phyloP scores from a whole-genome alignment of 2,113 vertebrate species.

The Chaenocephalus aceratus region DNA sequence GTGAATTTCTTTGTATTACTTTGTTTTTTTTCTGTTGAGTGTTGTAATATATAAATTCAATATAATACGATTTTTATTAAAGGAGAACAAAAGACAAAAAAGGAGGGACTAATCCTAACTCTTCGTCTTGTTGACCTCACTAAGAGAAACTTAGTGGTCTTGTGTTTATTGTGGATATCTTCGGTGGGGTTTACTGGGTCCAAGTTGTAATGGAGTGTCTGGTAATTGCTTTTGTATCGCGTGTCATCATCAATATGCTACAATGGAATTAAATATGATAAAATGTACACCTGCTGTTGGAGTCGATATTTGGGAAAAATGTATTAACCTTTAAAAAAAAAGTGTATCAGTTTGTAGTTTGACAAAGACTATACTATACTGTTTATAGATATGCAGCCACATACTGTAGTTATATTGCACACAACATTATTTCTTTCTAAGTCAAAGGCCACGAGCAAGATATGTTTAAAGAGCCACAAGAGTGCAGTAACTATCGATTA shows the following conservation, averaged over 20 bases:
- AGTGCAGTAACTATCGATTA: neutral
- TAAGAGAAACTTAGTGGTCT: conserved; percentile 31
- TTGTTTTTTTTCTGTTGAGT: conserved; percentile 53
- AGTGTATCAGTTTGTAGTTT: no score
- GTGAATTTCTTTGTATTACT: conserved; percentile 47
- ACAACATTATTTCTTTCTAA: neutral
- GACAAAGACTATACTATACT: neutral
- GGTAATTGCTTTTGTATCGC: conserved; percentile 83
- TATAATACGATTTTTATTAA: conserved; percentile 67
- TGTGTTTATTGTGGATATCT: conserved; percentile 27
- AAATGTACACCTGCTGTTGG: conserved; percentile 71
- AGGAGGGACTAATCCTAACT: conserved; percentile 27
- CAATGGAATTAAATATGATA: conserved; percentile 84
- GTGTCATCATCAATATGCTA: conserved; percentile 87
- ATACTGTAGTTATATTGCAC: neutral
- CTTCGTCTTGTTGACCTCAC: conserved; percentile 39
- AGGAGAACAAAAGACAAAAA: conserved; percentile 13
- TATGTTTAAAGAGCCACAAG: neutral
- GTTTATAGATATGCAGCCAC: neutral
- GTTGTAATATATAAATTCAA: conserved; percentile 71
- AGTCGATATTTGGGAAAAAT: no score
- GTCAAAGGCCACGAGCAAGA: neutral
- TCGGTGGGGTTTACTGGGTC: conserved; percentile 68
- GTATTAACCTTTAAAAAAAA: no score
- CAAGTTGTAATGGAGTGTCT: conserved; percentile 71